Evolutionary conservation across 2,888 invertebrate species (phyloP), one percentile per base, ranked within the genome.

Genomic region (Parasteatoda lunata): DNA sequence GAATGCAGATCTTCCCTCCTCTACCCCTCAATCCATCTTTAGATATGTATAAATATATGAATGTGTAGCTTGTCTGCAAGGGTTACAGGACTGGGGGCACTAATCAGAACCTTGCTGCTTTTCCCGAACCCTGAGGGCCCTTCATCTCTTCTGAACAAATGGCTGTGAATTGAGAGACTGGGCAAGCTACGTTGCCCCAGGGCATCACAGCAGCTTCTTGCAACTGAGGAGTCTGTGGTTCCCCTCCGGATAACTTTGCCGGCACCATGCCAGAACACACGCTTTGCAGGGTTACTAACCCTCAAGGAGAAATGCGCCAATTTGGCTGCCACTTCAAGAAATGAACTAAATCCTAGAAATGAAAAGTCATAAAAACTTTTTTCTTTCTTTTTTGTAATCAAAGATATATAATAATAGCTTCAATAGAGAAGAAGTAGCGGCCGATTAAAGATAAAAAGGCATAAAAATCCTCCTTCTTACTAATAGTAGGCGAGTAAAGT

Each of bases 51-150:
- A 70, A 79, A 79, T 79, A 70, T 48, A 70, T 70, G 54, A 30
- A 68, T 69, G 47, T 54, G 70, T 30, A 15, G 70, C 59, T 71
- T 59, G 49, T 69, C 79, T 71, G 64, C 47, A 52, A 73, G 69
- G 84, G 75, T n/a, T 77, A 65, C 15, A 71, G 65, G 48, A 79
- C 86, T 77, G 47, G 72, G 77, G 81, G 86, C 86, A 15, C 70
- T 86, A 86, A 86, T 86, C 86, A 81, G 81, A 71, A 69, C 81
- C 81, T 75, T 78, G 78, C 80, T 80, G 85, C 79, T 76, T 79
- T 77, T 84, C 77, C 78, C 78, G 45, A 59, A 9, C 73, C 78
- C 84, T 70, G 47, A n/a, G 52, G 86, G 72, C 30, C 52, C 69
- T 70, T 70, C 76, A 66, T 64, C 85, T 80, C 76, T 80, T 80